Evolutionary conservation across 2,797 vertebrate genomes (phyloP), one percentile per base, ranked within the genome.

Genomic region (Darevskia nairensis): DNA sequence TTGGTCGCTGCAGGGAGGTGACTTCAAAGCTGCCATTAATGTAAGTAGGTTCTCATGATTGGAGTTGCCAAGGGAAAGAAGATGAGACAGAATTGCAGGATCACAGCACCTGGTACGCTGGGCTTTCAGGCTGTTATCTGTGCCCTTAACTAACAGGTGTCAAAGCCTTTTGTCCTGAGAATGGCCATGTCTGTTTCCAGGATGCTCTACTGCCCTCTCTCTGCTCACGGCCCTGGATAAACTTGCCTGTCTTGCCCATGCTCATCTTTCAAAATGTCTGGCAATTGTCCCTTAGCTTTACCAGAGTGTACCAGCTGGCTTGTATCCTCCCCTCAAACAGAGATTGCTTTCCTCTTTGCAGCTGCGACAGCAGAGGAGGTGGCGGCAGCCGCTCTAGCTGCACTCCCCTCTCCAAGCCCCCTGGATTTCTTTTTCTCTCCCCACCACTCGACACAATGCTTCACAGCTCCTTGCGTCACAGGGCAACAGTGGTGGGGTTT

Each of bases 391-490:
- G 93, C 80, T 77, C 68, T 88, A 92, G 4, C 72, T 2, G 29
- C 8, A 11, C 69, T 10, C 69, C 61, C 69, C 29, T 29, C 25
- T 71, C 69, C 50, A 55, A 71, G 11, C 27, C 71, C 90, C 0
- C 0, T 35, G 11, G 66, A 69, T 89, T 94, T 27, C 74, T 90
- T 35, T 23, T 88, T 1, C 0, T 1, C 13, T 27, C 71, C 61
- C 11, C 71, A 23, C 46, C 29, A 1, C 59, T 27, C 1, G 89
- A 11, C 87, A 78, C 0, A 8, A 50, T 79, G 91, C 95, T 55
- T 94, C 90, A 83, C 0, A 55, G 90, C 91, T 91, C 83, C 89
- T 92, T 1, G 89, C 94, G 91, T 94, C 82, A 35, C 13, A 89
- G 50, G 50, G 86, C 92, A 89, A 85, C 68, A 89, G 89, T 50